phyloP scores from a whole-genome alignment of 2,113 vertebrate species.

The Platysternon megacephalum region DNA sequence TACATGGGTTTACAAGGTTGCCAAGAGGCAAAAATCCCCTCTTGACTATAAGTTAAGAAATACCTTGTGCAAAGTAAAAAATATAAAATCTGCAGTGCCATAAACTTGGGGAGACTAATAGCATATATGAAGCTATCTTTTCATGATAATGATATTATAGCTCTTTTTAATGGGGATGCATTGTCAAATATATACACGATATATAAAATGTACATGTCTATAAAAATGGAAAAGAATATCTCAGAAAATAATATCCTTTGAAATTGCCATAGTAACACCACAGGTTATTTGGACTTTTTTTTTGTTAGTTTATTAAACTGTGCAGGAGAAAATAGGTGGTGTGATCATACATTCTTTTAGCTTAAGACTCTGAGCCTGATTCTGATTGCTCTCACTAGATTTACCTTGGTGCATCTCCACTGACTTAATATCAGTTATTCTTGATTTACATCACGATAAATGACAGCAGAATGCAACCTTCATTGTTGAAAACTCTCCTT shows the following conservation, averaged over 20 bases:
- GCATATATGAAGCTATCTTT: constrained; percentile 28
- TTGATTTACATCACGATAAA: constrained; percentile 39
- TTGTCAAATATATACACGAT: constrained; percentile 44
- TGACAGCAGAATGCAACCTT: background rate
- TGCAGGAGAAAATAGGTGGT: background rate
- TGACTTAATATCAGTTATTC: background rate
- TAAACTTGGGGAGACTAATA: constrained; percentile 29
- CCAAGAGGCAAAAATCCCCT: background rate
- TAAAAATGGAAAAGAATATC: constrained; percentile 34
- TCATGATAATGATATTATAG: constrained; percentile 45
- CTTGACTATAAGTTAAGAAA: constrained; percentile 44
- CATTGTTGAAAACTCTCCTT: background rate
- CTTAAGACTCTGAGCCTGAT: background rate
- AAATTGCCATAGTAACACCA: constrained; percentile 29
- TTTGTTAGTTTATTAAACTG: constrained; percentile 3
- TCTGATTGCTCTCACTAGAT: background rate
- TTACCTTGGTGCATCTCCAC: background rate
- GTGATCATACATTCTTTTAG: constrained; percentile 1
- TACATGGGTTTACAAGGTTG: background rate
- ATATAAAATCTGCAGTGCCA: background rate
- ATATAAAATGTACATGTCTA: constrained; percentile 48
- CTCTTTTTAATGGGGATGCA: constrained; percentile 52
- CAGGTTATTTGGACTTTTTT: constrained; percentile 38
- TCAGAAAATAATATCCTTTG: constrained; percentile 38
- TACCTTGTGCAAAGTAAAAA: constrained; percentile 10